Evolutionary conservation across 2,888 invertebrate species (phyloP), one percentile per base, ranked within the genome.

Genomic region (Torymus tubicola): DNA sequence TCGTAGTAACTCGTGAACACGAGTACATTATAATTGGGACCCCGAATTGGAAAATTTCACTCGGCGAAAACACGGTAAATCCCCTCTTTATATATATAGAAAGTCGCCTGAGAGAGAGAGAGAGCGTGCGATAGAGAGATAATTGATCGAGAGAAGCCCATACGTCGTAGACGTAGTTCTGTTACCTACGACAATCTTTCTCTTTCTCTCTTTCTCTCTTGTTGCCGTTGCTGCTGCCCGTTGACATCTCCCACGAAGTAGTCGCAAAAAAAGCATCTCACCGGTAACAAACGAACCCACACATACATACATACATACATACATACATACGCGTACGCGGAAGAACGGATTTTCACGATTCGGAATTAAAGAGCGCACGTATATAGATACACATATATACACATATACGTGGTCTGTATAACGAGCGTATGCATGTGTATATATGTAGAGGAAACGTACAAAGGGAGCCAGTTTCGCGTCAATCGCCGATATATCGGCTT

Each of bases 401-500:
- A 21, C 21, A 21, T 21, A 65, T 57, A 53, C 42, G 55, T 8
- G n/a, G 5, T 50, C 57, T 31, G 31, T 70, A 75, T 70, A 75
- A 58, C 65, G 80, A 69, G 74, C 31, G 31, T 31, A 5, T 57
- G 52, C 16, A 64, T 24, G 18, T 50, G 57, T 52, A 24, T n/a
- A 18, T 16, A 16, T 21, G 52, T 55, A n/a, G 18, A 42, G 31
- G 31, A 24, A 69, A 42, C n/a, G 11, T 24, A 70, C 70, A 55
- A 55, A 55, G 70, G 67, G 68, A 71, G 52, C 67, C 57, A 63
- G 57, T 57, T 65, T 67, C 77, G 74, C 77, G 77, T 77, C 80
- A 81, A 72, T 81, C 80, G 61, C 57, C 76, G 77, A 81, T 81
- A 73, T 81, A 81, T 81, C 80, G 81, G 74, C 65, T 78, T 78